Percentiles rank a stretch among this genome's conserved stretches.
phyloP scores from a whole-genome alignment of 1,140 invertebrate genomes.

The Procambarus virginalis region DNA sequence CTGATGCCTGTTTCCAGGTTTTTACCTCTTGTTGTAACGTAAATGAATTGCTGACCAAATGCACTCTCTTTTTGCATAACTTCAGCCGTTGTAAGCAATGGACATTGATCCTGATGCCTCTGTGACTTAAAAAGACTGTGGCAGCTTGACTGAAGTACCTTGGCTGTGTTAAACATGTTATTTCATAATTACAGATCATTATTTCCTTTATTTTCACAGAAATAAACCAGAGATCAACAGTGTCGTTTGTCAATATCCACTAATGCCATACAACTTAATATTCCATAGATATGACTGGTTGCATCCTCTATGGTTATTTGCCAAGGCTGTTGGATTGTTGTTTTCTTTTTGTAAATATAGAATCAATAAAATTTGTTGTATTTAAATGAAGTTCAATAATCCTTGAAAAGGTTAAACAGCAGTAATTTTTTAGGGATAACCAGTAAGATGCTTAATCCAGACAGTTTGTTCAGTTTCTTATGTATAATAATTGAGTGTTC shows the following conservation, averaged over 20 bases:
- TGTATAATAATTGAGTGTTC: too few species aligned
- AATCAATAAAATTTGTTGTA: conserved; percentile 65
- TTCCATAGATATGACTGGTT: conserved; percentile 60
- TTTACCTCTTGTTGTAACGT: conserved; percentile 63
- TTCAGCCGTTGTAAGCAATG: conserved; percentile 63
- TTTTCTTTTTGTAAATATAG: conserved; percentile 67
- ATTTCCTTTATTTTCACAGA: conserved; percentile 54
- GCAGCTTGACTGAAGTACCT: conserved; percentile 62
- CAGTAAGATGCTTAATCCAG: too few species aligned
- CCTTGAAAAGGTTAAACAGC: background rate
- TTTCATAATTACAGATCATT: conserved; percentile 60
- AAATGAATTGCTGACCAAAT: conserved; percentile 63
- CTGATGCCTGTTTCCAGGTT: conserved; percentile 62
- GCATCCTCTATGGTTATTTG: conserved; percentile 56
- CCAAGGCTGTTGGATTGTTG: conserved; percentile 62
- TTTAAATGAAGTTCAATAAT: conserved; percentile 39
- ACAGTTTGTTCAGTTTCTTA: too few species aligned
- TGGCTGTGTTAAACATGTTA: conserved; percentile 63
- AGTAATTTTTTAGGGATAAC: too few species aligned
- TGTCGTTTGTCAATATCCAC: conserved; percentile 57
- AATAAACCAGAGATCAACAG: conserved; percentile 59
- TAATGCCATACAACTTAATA: conserved; percentile 59
- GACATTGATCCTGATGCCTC: conserved; percentile 59
- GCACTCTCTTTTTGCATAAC: conserved; percentile 64
- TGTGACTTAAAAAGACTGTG: conserved; percentile 60